Evolutionary conservation across 1,140 invertebrate genomes (phyloP).

Genomic region (Nebria ingens): DNA sequence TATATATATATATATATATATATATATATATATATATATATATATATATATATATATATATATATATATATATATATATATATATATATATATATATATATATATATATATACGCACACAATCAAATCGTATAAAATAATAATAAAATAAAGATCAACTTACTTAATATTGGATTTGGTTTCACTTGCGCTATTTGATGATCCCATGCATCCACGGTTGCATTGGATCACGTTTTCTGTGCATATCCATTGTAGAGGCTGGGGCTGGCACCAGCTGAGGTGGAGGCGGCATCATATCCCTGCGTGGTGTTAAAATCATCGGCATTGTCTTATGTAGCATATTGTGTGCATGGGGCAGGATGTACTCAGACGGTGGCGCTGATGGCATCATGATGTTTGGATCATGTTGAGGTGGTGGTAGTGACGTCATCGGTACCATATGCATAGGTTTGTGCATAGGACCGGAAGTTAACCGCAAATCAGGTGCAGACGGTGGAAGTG

Average conservation of each 20-base stretch:
- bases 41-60: too few relatives aligned
- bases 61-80: too few relatives aligned
- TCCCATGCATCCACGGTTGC: conserved; percentile 10
- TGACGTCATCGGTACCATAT: neutral
- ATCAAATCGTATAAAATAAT: too few relatives aligned
- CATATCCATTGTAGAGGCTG: conserved; percentile 11
- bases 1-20: too few relatives aligned
- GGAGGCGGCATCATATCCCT: conserved; percentile 13
- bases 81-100: too few relatives aligned
- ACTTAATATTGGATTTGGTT: neutral
- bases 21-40: too few relatives aligned
- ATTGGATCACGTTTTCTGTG: conserved; percentile 9
- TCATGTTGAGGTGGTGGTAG: conserved; percentile 5
- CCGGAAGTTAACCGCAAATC: neutral
- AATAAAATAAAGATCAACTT: neutral
- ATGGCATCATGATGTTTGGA: conserved; percentile 11
- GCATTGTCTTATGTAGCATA: conserved; percentile 7
- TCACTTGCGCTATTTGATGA: neutral
- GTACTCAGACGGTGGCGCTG: neutral
- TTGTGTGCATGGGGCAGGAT: neutral
- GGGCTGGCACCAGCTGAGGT: conserved; percentile 3
- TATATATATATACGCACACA: too few relatives aligned
- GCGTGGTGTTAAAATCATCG: conserved; percentile 17
- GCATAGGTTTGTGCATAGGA: conserved; percentile 14
- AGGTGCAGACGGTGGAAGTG: neutral